phyloP scores from a whole-genome alignment of 1,140 invertebrate species.

The Drosophila santomea region DNA sequence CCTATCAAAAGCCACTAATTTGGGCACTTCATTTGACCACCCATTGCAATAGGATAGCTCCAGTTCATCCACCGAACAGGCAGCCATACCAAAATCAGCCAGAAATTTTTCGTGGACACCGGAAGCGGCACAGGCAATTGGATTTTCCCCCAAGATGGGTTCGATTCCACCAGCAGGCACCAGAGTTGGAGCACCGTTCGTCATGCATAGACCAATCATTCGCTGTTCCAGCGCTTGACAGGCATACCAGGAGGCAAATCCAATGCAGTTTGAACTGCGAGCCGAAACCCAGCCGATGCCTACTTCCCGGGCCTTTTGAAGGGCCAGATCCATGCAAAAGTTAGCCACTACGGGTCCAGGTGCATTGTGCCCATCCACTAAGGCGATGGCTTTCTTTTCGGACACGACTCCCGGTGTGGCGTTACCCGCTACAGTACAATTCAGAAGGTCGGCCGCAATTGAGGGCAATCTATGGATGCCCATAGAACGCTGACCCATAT shows the following conservation, averaged over 20 bases:
- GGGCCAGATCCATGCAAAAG: conserved; percentile 94
- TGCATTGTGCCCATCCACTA: conserved; percentile 92
- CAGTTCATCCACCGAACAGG: conserved; percentile 88
- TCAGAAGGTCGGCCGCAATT: conserved; percentile 41
- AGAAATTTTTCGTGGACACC: conserved; percentile 90
- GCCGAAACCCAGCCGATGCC: conserved; percentile 94
- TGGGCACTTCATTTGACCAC: conserved; percentile 82
- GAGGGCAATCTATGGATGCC: conserved; percentile 85
- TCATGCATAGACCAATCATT: conserved; percentile 94
- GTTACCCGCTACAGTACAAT: conserved; percentile 37
- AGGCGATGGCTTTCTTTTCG: conserved; percentile 90
- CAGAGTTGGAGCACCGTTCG: conserved; percentile 94
- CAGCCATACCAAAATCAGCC: conserved; percentile 95
- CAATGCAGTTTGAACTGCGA: conserved; percentile 86
- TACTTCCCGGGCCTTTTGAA: conserved; percentile 91
- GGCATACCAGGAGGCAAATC: conserved; percentile 93
- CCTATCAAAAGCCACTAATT: conserved; percentile 90
- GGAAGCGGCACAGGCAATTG: conserved; percentile 91
- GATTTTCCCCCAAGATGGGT: conserved; percentile 93
- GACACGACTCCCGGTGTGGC: conserved; percentile 88
- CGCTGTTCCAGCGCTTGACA: conserved; percentile 90
- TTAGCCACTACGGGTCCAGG: conserved; percentile 94
- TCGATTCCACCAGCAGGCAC: conserved; percentile 91
- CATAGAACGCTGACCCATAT: conserved; percentile 95
- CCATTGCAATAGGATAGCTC: conserved; percentile 90